Evolutionary conservation across 53 echinoderm and acorn worm species (phyloP).

Genomic region (Antedon mediterranea): DNA sequence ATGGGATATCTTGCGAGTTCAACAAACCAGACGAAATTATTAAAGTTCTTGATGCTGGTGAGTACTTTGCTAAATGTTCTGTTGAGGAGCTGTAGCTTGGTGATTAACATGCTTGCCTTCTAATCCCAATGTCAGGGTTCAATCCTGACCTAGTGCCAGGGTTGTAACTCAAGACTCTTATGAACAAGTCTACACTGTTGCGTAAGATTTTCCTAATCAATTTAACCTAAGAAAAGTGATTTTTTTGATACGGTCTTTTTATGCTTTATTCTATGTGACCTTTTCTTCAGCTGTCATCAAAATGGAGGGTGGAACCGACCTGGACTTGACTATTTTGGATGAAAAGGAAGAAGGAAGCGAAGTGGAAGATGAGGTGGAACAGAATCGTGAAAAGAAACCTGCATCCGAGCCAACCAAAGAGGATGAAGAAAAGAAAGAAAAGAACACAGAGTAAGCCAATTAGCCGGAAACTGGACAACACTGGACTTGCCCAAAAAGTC

Average conservation of each 20-base stretch:
- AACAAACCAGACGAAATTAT: constrained; percentile 45
- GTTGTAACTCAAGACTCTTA: too few relatives aligned
- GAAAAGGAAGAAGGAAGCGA: constrained; percentile 31
- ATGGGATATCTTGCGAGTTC: constrained; percentile 31
- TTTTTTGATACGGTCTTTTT: neutral
- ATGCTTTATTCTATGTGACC: neutral
- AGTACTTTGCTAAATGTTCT: neutral
- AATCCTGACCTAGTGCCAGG: too few relatives aligned
- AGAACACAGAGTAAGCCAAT: neutral
- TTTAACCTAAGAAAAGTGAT: neutral
- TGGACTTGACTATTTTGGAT: constrained; percentile 65
- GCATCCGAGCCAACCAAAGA: constrained; percentile 17
- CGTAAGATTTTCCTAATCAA: neutral
- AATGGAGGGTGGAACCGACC: constrained; percentile 79
- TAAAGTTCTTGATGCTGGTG: constrained; percentile 69
- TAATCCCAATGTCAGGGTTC: too few relatives aligned
- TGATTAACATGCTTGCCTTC: too few relatives aligned
- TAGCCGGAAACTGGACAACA: neutral
- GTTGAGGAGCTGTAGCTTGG: too few relatives aligned
- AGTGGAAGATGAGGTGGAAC: constrained; percentile 21
- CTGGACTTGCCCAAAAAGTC: too few relatives aligned
- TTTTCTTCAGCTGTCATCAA: constrained; percentile 68
- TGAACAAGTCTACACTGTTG: too few relatives aligned
- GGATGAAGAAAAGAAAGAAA: constrained; percentile 26
- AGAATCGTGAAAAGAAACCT: constrained; percentile 12